Conservation (phyloP, 2,113 vertebrate species). For the Bothrops jararaca region DNA sequence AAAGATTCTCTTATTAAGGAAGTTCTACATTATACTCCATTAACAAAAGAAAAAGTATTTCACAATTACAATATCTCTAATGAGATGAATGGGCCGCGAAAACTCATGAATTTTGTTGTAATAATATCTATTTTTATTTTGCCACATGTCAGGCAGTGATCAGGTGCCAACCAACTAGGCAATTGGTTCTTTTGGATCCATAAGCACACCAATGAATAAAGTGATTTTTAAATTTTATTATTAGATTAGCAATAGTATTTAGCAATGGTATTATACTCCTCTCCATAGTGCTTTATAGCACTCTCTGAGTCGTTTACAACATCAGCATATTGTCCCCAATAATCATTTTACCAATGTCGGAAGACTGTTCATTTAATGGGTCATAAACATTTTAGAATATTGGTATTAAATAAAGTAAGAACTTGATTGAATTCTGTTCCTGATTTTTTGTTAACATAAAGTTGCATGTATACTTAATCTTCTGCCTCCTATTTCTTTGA, state of each 20-base stretch:
- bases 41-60: not conserved
- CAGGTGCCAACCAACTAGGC: not conserved
- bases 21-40: not conserved
- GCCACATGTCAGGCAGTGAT: not conserved
- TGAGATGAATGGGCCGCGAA: not conserved
- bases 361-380: not conserved
- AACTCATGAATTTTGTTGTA: not conserved
- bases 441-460: not conserved
- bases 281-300: not conserved
- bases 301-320: not conserved
- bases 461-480: not conserved
- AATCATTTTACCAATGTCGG: not conserved
- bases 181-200: not conserved
- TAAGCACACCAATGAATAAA: not conserved
- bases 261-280: not conserved
- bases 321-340: not conserved
- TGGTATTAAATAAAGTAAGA: not conserved
- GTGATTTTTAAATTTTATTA: not conserved
- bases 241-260: not conserved
- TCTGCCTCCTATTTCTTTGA: not conserved
- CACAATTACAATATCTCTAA: not conserved
- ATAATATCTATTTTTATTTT: not conserved
- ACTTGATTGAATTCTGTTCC: not conserved
- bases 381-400: not conserved
- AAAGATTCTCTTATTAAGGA: not conserved